Base-by-base conservation (phyloP, 2,113 vertebrate species). In the Myiagra hebetior region DNA sequence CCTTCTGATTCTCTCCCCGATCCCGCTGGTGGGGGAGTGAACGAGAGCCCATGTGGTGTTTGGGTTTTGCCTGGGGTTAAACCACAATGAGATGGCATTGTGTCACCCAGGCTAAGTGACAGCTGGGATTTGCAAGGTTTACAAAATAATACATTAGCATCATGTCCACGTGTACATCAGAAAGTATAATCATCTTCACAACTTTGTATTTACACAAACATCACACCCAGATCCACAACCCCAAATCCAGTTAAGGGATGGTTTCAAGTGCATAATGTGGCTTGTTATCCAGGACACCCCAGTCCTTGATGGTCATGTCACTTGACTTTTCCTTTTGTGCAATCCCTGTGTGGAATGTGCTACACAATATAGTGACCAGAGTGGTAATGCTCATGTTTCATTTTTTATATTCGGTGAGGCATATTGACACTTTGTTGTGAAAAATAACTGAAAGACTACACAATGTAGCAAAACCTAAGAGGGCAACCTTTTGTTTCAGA, bases 41-140 rank as follows among this genome's bases (percentile, higher is more conserved):
- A 33, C 0, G 0, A 65, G 33, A 0, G 0, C 16, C 42, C 42
- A 16, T 28, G 33, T 44, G 46, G 33, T 44, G 37, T 16, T 52
- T n/a, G 27, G 33, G 9, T 67, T 89, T 52, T 82, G 15, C 13
- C 19, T 46, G 27, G 33, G 52, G 68, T 57, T 65, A 44, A 65
- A 52, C 8, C 37, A 52, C 23, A 11, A 31, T 17, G 22, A 47
- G 27, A 24, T n/a, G 17, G 17, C 28, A 18, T 60, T 60, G 37
- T 39, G 37, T 19, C 11, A 30, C 28, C 12, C 64, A 31, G 20
- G 50, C 41, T 64, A 37, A 68, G 17, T 0, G 5, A 50, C 37
- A 62, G 42, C 1, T 55, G 12, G 7, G 24, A 69, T 75, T 53
- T 78, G 16, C 47, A 30, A n/a, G 60, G 47, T 53, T 79, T 55